A percentile compares a stretch with the other conserved stretches of the same genome.
Conservation (phyloP, 1,140 invertebrate genomes). For the Orchesella cincta region DNA sequence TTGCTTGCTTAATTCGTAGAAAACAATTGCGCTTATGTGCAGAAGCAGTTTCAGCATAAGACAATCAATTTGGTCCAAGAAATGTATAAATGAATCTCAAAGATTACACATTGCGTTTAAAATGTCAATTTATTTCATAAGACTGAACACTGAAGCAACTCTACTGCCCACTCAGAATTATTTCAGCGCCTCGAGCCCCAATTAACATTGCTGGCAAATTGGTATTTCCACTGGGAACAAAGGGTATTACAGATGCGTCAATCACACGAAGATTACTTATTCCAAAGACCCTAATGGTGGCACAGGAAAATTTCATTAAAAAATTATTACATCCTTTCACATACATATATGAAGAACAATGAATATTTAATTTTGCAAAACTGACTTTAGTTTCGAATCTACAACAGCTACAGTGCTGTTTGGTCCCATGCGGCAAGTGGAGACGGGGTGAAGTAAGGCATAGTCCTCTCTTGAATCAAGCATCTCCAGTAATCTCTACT, state of each 20-base stretch:
- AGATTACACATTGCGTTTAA: not conserved
- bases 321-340: not conserved
- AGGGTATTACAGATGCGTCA: slow-evolving; percentile 55
- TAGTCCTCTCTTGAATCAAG: not conserved
- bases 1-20: too few relatives aligned
- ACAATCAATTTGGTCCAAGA: too few relatives aligned
- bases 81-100: not conserved
- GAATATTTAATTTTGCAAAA: not conserved
- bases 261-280: slow-evolving; percentile 53
- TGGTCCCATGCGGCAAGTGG: slow-evolving; percentile 90
- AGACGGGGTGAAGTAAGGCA: slow-evolving; percentile 55
- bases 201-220: slow-evolving; percentile 54
- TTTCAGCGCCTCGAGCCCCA: slow-evolving; percentile 52
- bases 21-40: too few relatives aligned
- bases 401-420: slow-evolving; percentile 82
- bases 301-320: not conserved
- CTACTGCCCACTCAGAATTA: slow-evolving; percentile 4
- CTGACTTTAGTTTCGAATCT: slow-evolving; percentile 69
- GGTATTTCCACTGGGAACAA: slow-evolving; percentile 53
- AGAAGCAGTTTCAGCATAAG: too few relatives aligned
- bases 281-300: slow-evolving; percentile 51
- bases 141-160: not conserved
- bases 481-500: slow-evolving; percentile 27
- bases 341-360: not conserved
- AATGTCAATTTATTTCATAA: not conserved